Evolutionary conservation across 2,797 vertebrate genomes (phyloP), one percentile per base, ranked within the genome.

Genomic region (Poecilia wingei): DNA sequence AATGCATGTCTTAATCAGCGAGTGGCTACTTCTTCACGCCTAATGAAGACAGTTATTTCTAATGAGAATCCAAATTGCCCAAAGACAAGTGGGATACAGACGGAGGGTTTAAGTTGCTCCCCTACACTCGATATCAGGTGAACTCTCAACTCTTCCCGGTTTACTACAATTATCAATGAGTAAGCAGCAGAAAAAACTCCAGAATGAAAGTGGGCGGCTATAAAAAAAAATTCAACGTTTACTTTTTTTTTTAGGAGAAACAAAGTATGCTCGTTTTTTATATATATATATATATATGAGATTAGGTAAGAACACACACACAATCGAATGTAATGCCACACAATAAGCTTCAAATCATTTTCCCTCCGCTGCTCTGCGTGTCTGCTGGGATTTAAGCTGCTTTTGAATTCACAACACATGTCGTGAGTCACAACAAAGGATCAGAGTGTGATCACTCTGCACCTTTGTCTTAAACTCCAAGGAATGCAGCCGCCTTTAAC

Each of bases 21-120:
- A 80, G 72, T 39, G 69, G 69, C 59, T 51, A 43, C 41, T 79
- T 86, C 82, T 72, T 47, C 55, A 33, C 57, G 13, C n/a, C 86
- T 86, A 82, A 88, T 89, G 77, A 86, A 78, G 69, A 78, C 79
- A 86, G 82, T 86, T 87, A 80, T 79, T 85, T 82, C 76, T 55
- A 72, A 46, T 47, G 51, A 57, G 74, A 80, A 61, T 61, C 59
- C 55, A 18, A 51, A 66, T 22, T 66, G 28, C 20, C 55, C 72
- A 69, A 45, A 74, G 71, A 77, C 41, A 75, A 59, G 77, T 79
- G 16, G 49, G 45, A 31, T 53, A 39, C 36, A 45, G 28, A 59
- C 22, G 33, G 20, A 10, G 28, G 71, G 49, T 25, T 71, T 36
- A 82, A 84, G 57, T 43, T 78, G 46, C 25, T 69, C 59, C n/a